phyloP scores from a whole-genome alignment of 2,113 vertebrate species.

The Epinephelus lanceolatus region DNA sequence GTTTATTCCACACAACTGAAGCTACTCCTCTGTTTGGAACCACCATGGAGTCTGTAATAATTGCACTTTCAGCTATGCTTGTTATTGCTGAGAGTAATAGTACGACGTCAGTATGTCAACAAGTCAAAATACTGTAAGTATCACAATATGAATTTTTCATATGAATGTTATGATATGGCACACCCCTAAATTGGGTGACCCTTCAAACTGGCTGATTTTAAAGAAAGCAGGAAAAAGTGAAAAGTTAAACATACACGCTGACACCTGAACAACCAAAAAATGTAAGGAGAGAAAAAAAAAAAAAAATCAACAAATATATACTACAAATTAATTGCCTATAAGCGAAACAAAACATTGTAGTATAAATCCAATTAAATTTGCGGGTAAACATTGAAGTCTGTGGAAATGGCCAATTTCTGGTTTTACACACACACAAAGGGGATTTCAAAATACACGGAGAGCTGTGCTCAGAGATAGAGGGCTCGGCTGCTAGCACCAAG shows the following conservation, averaged over 20 bases:
- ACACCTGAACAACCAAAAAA: background rate
- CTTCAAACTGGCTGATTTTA: background rate
- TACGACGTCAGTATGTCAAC: too few species aligned
- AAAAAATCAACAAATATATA: background rate
- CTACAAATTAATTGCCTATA: too few species aligned
- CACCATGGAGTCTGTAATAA: too few species aligned
- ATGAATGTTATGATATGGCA: too few species aligned
- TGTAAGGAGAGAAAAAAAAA: too few species aligned
- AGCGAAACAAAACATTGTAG: background rate
- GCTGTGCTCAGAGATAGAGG: slow-evolving; percentile 51
- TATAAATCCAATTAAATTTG: background rate
- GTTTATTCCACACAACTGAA: too few species aligned
- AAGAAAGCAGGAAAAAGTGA: background rate
- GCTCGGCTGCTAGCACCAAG: slow-evolving; percentile 29
- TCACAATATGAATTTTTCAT: too few species aligned
- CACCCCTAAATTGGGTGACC: background rate
- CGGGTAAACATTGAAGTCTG: background rate
- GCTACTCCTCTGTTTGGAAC: too few species aligned
- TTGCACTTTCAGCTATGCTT: too few species aligned
- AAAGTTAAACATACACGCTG: background rate
- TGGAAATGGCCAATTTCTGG: background rate
- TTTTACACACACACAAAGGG: slow-evolving; percentile 9
- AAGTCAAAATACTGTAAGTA: too few species aligned
- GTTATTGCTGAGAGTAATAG: too few species aligned
- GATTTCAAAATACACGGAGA: slow-evolving; percentile 20